These are phyloP conservation scores for Notiomystis cincta DNA, from an alignment of 2,113 vertebrate genomes.

Conservation along the genomic window DNA sequence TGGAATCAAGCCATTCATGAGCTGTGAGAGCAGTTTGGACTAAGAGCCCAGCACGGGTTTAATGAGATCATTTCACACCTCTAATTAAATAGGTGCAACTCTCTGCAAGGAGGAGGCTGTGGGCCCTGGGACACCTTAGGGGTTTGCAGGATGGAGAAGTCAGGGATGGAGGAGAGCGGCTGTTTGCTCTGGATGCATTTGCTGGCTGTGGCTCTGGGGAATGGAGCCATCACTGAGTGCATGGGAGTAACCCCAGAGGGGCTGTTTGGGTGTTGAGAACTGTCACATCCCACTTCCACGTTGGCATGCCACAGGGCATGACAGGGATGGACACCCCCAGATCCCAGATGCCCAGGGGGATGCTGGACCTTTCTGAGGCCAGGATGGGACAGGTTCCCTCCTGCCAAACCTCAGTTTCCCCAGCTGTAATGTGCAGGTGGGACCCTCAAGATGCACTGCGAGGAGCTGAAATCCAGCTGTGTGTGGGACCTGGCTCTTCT, in stretches of 20 bases:
- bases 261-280: not conserved
- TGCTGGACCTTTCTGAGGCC: not conserved
- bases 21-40: not conserved
- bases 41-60: not conserved
- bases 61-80: slow-evolving; percentile 42
- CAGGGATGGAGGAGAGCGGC: not conserved
- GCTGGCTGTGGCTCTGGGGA: not conserved
- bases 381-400: too few relatives aligned
- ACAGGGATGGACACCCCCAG: not conserved
- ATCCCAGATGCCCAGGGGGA: not conserved
- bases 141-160: not conserved
- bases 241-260: not conserved
- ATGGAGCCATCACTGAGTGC: accelerated
- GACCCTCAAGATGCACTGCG: accelerated
- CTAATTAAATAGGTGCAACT: slow-evolving; percentile 10
- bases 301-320: not conserved
- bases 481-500: not conserved
- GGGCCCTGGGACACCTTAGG: not conserved
- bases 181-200: accelerated
- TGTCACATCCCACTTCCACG: not conserved
- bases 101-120: not conserved
- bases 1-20: not conserved
- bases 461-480: not conserved
- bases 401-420: not conserved
- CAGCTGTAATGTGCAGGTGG: not conserved